Evolutionary conservation across 2,113 vertebrate genomes (phyloP).

Genomic region (Cochlearius cochlearius): DNA sequence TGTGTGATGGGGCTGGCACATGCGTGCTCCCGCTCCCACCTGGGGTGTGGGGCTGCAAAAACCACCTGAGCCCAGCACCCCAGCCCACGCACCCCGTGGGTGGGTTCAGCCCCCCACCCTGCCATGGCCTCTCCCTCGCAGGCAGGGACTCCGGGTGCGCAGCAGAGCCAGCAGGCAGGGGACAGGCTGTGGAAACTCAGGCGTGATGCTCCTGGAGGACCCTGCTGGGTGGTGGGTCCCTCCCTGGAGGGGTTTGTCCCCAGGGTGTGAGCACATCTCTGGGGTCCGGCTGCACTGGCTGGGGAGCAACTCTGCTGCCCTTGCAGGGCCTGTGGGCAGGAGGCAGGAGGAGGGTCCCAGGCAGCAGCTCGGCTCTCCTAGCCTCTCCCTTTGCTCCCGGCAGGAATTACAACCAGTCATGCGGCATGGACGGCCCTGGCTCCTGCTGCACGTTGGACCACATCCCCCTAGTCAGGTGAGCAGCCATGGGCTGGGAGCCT

Average conservation of each 20-base stretch:
- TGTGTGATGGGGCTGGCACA: neutral
- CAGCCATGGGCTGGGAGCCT: accelerated
- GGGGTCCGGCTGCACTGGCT: neutral
- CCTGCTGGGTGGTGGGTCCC: neutral
- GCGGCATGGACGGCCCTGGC: conserved; percentile 67
- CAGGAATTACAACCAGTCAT: conserved; percentile 85
- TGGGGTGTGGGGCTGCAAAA: neutral
- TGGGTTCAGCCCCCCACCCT: accelerated
- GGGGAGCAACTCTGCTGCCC: neutral
- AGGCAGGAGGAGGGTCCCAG: neutral
- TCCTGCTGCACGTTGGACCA: conserved; percentile 83
- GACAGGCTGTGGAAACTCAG: neutral
- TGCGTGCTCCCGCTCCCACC: neutral
- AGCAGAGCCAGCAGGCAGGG: neutral
- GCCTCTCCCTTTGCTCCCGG: neutral
- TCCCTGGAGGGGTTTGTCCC: neutral
- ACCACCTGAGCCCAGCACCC: neutral
- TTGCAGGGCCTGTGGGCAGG: neutral
- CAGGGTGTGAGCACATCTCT: neutral
- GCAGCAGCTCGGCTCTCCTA: neutral
- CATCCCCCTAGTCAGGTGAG: conserved; percentile 83
- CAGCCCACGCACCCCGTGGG: accelerated
- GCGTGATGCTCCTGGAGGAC: accelerated
- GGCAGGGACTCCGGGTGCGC: neutral
- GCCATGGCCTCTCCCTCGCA: neutral